Evolutionary conservation across 2,888 invertebrate species (phyloP).

Genomic region (Dexiosoma caninum): DNA sequence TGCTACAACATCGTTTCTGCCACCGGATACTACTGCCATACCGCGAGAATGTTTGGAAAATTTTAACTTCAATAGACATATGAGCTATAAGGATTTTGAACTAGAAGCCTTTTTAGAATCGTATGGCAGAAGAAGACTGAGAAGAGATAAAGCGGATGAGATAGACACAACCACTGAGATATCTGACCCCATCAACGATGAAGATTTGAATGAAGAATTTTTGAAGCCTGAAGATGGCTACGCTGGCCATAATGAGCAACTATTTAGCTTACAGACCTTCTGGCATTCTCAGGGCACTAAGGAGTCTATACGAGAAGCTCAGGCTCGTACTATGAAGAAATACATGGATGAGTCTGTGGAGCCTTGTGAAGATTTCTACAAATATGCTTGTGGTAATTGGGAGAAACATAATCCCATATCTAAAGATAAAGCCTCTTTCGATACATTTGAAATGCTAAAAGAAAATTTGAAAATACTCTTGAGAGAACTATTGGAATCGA

Average conservation of each 20-base stretch:
- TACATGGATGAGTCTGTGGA: constrained; percentile 86
- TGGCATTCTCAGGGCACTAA: constrained; percentile 75
- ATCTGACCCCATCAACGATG: not conserved
- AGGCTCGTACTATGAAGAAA: constrained; percentile 85
- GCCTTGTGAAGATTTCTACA: constrained; percentile 90
- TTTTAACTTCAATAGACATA: constrained; percentile 29
- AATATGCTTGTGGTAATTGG: constrained; percentile 93
- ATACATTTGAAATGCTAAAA: constrained; percentile 92
- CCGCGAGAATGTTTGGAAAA: constrained; percentile 75
- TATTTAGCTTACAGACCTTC: constrained; percentile 69
- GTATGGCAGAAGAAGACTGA: constrained; percentile 52
- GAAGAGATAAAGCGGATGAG: constrained; percentile 34
- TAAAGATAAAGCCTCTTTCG: constrained; percentile 91
- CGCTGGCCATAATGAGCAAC: not conserved
- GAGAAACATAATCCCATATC: constrained; percentile 90
- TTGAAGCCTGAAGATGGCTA: constrained; percentile 26
- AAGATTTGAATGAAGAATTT: constrained; percentile 1
- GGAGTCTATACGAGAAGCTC: constrained; percentile 81
- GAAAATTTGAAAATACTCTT: constrained; percentile 87
- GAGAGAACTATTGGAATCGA: constrained; percentile 82
- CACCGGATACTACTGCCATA: constrained; percentile 79
- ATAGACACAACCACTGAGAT: not conserved
- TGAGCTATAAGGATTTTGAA: constrained; percentile 44
- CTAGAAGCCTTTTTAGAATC: constrained; percentile 41
- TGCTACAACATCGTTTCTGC: constrained; percentile 82